These are phyloP conservation scores for Papilio machaon DNA, from an alignment of 1,140 invertebrate species.

Conservation along the genomic window DNA sequence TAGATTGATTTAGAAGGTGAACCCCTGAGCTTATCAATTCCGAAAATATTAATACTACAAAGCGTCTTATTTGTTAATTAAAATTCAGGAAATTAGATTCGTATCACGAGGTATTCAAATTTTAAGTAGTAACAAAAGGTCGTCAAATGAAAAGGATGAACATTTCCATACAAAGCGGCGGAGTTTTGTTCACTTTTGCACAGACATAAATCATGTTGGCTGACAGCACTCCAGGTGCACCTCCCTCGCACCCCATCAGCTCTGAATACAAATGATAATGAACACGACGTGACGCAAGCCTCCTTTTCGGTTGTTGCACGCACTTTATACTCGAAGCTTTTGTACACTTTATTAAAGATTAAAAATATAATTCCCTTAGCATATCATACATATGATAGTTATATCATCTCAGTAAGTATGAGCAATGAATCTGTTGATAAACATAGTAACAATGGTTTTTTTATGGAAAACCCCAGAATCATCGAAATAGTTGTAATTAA, in stretches of 20 bases:
- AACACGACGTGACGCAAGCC: constrained; percentile 45
- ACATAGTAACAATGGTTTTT: too few species aligned
- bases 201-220: constrained; percentile 58
- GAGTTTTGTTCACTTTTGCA: constrained; percentile 56
- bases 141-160: constrained; percentile 42
- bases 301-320: constrained; percentile 37
- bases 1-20: not conserved
- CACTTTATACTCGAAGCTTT: constrained; percentile 41
- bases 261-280: constrained; percentile 68
- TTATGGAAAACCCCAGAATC: too few species aligned
- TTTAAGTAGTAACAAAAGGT: constrained; percentile 26
- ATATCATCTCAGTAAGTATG: too few species aligned
- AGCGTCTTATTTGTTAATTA: constrained; percentile 23
- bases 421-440: too few species aligned
- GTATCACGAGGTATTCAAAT: constrained; percentile 39
- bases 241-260: constrained; percentile 45
- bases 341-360: not conserved
- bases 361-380: not conserved
- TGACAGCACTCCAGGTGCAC: constrained; percentile 58
- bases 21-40: not conserved
- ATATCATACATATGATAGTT: not conserved
- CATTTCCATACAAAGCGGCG: constrained; percentile 57
- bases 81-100: constrained; percentile 40
- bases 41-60: not conserved
- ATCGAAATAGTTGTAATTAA: too few species aligned